Evolutionary conservation across 2,888 invertebrate species (phyloP).

Genomic region (Cactoblastis cactorum): DNA sequence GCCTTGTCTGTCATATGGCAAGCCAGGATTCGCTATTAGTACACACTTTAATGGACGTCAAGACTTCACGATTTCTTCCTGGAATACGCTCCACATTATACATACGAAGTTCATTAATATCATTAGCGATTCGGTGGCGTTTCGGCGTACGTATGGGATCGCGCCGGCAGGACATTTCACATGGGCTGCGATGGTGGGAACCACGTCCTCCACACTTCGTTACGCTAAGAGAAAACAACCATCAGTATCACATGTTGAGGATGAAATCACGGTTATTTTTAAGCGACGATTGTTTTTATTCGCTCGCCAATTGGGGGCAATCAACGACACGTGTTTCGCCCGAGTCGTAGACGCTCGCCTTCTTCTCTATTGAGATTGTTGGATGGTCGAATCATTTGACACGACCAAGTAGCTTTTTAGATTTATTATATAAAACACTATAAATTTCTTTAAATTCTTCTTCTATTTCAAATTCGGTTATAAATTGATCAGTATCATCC

Average conservation of each 20-base stretch:
- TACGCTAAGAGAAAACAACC: slow-evolving; percentile 62
- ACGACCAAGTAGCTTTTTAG: background rate
- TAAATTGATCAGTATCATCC: too few relatives aligned
- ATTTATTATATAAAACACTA: background rate
- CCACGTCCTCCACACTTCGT: slow-evolving; percentile 41
- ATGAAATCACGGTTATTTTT: slow-evolving; percentile 80
- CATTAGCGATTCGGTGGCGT: slow-evolving; percentile 55
- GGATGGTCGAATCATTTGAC: slow-evolving; percentile 16
- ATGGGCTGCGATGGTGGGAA: slow-evolving; percentile 60
- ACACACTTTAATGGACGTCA: slow-evolving; percentile 23
- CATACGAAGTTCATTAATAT: slow-evolving; percentile 47
- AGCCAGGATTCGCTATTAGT: slow-evolving; percentile 21
- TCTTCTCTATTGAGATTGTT: slow-evolving; percentile 64
- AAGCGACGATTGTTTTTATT: slow-evolving; percentile 79
- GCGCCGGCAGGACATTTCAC: slow-evolving; percentile 61
- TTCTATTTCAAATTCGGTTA: too few relatives aligned
- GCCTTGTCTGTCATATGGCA: slow-evolving; percentile 56
- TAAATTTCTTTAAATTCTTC: background rate
- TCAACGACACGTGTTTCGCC: slow-evolving; percentile 75
- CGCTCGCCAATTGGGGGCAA: slow-evolving; percentile 78
- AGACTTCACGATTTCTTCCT: slow-evolving; percentile 41
- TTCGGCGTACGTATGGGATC: slow-evolving; percentile 62
- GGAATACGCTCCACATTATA: slow-evolving; percentile 43
- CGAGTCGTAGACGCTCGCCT: slow-evolving; percentile 66
- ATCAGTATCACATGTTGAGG: slow-evolving; percentile 73